Evolutionary conservation across 2,797 vertebrate species (phyloP), one percentile per base, ranked within the genome.

Genomic region (Notoglanidium macrostoma): DNA sequence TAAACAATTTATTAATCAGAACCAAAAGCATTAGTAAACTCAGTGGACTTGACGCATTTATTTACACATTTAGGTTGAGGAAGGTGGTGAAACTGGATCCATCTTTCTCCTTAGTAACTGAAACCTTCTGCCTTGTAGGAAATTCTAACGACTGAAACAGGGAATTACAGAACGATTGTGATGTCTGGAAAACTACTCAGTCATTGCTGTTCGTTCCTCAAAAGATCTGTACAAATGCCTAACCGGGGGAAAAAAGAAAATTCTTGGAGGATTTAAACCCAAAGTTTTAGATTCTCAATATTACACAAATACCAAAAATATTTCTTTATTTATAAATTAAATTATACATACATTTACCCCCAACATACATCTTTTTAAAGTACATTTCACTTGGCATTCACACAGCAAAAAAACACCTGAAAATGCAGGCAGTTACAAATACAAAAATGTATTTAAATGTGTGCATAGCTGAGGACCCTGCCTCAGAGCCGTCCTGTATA

Each of bases 291-390:
- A 89, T 83, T 82, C 95, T 96, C 97, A 98, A 95, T 93, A 94
- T 96, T 96, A 98, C 97, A 97, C 97, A 96, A 97, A 96, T 98
- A 97, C 97, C 96, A 98, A 99, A 99, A 99, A 99, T 98, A 98
- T 86, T 84, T 95, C 95, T 98, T 99, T 99, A 99, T 99, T 98
- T 97, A 98, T 98, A 99, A 98, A 98, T 99, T 98, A 98, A 97
- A 97, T 93, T 97, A 95, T 97, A 97, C 96, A 98, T 94, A 90
- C 89, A 87, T 94, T 94, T 88, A 88, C 92, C 92, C 95, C 95
- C 93, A 94, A 95, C 95, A 95, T 95, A 95, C 89, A 90, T 72
- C 70, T 84, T 89, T 63, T 88, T 89, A 72, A 90, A 77, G 90
- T 87, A 92, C 89, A 91, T 89, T 83, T 92, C 83, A 87, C 68